phyloP scores from a whole-genome alignment of 2,113 vertebrate species.

The Scartelaos histophorus region DNA sequence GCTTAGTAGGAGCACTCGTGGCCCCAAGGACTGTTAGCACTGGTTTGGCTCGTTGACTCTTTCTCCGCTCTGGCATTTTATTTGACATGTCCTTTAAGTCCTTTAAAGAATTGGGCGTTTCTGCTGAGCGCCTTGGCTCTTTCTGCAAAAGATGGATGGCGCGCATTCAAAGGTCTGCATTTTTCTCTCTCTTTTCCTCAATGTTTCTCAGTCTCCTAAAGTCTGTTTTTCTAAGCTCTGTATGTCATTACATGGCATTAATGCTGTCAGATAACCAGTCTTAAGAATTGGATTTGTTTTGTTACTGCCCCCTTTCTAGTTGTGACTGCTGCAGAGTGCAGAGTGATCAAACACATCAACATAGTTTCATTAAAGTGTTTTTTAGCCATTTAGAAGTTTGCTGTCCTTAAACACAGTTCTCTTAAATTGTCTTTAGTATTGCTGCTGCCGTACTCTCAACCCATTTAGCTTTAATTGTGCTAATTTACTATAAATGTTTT shows the following conservation, averaged over 20 bases:
- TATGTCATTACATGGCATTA: constrained; percentile 49
- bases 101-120: constrained; percentile 78
- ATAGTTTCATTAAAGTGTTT: constrained; percentile 57
- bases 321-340: constrained; percentile 53
- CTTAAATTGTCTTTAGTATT: background rate
- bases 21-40: constrained; percentile 61
- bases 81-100: constrained; percentile 79
- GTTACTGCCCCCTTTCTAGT: constrained; percentile 54
- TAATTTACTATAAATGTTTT: background rate
- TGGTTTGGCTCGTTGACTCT: constrained; percentile 61
- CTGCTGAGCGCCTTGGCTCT: constrained; percentile 76
- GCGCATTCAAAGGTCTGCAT: constrained; percentile 77
- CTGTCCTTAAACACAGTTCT: background rate
- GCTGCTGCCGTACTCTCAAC: background rate
- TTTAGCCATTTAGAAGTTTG: constrained; percentile 41
- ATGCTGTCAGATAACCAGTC: constrained; percentile 63
- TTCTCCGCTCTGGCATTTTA: constrained; percentile 48
- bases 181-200: constrained; percentile 38
- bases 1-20: constrained; percentile 55
- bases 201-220: constrained; percentile 19
- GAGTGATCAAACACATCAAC: constrained; percentile 13
- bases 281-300: constrained; percentile 61
- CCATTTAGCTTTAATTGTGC: background rate
- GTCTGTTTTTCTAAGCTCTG: constrained; percentile 42
- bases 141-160: constrained; percentile 80